Evolutionary conservation across 2,797 vertebrate genomes (phyloP), one percentile per base, ranked within the genome.

Genomic region (Chromis chromis): DNA sequence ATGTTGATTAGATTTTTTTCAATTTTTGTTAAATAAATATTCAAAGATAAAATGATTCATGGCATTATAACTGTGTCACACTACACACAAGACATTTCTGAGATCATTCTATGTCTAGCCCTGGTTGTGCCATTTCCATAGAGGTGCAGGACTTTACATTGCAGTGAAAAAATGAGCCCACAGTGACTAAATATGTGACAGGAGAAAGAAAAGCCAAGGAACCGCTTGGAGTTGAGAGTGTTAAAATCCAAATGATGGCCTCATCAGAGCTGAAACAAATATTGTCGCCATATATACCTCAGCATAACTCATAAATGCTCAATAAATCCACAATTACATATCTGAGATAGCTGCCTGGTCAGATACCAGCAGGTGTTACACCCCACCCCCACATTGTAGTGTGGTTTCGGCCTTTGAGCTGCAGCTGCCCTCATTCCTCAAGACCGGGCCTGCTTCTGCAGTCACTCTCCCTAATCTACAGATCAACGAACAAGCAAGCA

Each of bases 341-440:
- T 78, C 40, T 44, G 28, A 70, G n/a, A 76, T 63, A 24, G 39
- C 33, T 71, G 56, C 8, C 65, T 52, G 63, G 44, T 74, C 52
- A 72, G 57, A 70, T 6, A 62, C 14, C 54, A 76, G 70, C 55
- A 76, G 70, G 66, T 84, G 83, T 74, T 50, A 42, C 17, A 50
- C 68, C 48, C 76, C 42, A 36, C 42, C 49, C 76, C 58, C 33
- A 42, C 40, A 27, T 27, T 59, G 28, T 62, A 13, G 69, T 63
- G 55, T 31, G 69, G 70, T 58, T 69, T 74, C 46, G 70, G 70
- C 74, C 64, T 79, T 69, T 65, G 52, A 61, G 55, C 52, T 71
- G 73, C 89, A 91, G 91, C 85, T 91, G 89, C 64, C 80, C 72
- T 83, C 83, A 82, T 90, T 88, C 79, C 66, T 75, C 42, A 46